Percentiles rank a stretch among this genome's conserved stretches.
Evolutionary conservation across 2,113 vertebrate genomes (phyloP).

Genomic region (Fukomys damarensis): DNA sequence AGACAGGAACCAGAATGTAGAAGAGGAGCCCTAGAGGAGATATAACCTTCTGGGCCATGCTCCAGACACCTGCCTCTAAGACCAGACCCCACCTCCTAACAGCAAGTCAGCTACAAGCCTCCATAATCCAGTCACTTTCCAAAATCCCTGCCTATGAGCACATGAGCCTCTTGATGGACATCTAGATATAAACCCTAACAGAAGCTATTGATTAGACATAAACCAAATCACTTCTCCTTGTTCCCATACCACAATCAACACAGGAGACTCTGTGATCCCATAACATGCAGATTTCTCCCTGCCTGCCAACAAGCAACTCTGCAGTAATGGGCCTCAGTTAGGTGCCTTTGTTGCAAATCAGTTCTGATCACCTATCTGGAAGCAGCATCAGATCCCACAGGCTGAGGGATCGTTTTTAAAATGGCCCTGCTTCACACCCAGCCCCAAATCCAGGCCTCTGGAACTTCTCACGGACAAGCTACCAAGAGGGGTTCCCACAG

Average conservation of each 20-base stretch:
- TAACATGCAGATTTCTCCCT: neutral
- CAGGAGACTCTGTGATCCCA: neutral
- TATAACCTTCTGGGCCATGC: neutral
- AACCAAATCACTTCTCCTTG: neutral
- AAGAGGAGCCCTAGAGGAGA: neutral
- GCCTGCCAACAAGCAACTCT: neutral
- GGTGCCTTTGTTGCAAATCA: neutral
- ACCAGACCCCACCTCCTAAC: neutral
- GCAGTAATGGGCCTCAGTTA: no score
- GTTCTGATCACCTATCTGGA: neutral
- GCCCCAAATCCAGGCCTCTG: neutral
- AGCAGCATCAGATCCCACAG: neutral
- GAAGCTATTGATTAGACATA: neutral
- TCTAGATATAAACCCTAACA: neutral
- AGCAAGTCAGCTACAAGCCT: neutral
- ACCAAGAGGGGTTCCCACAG: neutral
- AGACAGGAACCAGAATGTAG: neutral
- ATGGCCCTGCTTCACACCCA: neutral
- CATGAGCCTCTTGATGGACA: neutral
- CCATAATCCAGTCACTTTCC: no score
- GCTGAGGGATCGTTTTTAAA: neutral
- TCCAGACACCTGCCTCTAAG: neutral
- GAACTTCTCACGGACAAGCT: neutral
- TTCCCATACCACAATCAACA: neutral
- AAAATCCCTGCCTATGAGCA: no score